Conservation (phyloP, 2,113 vertebrate species). For the Halcyon senegalensis region DNA sequence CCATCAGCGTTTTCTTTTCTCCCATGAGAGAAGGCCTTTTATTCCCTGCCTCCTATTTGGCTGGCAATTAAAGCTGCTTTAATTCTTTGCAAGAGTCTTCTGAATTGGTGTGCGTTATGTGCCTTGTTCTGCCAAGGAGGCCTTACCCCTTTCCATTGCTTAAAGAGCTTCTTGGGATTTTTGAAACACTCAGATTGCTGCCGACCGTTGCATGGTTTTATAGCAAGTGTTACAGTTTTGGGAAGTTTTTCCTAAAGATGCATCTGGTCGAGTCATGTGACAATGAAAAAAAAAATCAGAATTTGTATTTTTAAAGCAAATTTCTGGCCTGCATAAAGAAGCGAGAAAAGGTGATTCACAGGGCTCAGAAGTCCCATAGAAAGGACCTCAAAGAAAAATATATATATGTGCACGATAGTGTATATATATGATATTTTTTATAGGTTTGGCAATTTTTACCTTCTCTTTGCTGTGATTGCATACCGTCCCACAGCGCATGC, state of each 20-base stretch:
- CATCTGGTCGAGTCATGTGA: background rate
- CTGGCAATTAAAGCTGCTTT: background rate
- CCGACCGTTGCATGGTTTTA: background rate
- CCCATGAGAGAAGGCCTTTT: background rate
- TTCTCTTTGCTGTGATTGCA: background rate
- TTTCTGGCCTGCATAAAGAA: background rate
- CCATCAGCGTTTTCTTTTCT: background rate
- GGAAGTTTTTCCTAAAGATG: background rate
- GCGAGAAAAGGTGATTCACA: background rate
- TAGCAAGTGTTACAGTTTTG: background rate
- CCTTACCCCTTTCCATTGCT: background rate
- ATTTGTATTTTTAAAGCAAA: background rate
- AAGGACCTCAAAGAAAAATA: background rate
- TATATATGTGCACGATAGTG: accelerated
- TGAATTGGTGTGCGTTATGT: background rate
- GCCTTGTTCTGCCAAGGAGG: background rate
- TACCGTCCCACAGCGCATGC: background rate
- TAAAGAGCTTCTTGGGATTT: background rate
- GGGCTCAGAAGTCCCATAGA: background rate
- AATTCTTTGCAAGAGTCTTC: background rate
- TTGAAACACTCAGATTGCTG: background rate
- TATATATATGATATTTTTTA: background rate
- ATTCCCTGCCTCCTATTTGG: background rate
- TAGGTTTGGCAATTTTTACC: background rate
- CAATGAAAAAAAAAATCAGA: background rate